Evolutionary conservation across 2,888 invertebrate genomes (phyloP), one percentile per base, ranked within the genome.

Genomic region (Pyrrhosoma nymphula): DNA sequence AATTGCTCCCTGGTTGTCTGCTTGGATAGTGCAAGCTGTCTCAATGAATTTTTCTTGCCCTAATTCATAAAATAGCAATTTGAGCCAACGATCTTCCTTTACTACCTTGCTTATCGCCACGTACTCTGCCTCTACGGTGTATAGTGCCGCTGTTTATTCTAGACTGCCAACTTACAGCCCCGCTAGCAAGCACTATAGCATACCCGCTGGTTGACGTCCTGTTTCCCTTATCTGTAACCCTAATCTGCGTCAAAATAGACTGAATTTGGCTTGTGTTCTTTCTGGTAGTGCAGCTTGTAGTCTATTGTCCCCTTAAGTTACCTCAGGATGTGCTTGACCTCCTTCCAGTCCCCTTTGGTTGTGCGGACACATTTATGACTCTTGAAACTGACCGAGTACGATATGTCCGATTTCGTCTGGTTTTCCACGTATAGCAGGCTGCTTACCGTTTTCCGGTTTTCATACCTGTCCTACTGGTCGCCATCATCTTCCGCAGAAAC

Each of bases 231-330:
- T 88, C 88, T 39, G 39, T 35, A n/a, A 88, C 88, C 96, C 93
- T 95, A 96, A 90, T 96, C 96, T 30, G 96, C 96, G 95, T 96
- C 96, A 12, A 93, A 95, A 75, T 95, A 96, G 10, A 96, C 96
- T 35, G 90, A 47, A 56, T 95, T 56, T 95, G 95, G 82, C 95
- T n/a, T n/a, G n/a, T n/a, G n/a, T n/a, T n/a, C n/a, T n/a, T n/a
- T n/a, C n/a, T n/a, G n/a, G n/a, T n/a, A n/a, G n/a, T n/a, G n/a
- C n/a, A n/a, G n/a, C n/a, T n/a, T n/a, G n/a, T n/a, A n/a, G n/a
- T n/a, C n/a, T n/a, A n/a, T n/a, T n/a, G n/a, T n/a, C n/a, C n/a
- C n/a, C n/a, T n/a, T n/a, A n/a, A n/a, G n/a, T n/a, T 82, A 20
- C n/a, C n/a, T 82, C 35, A 26, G n/a, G 82, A 26, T n/a, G 82